Evolutionary conservation across 37 sponge, comb jelly and placozoan species (phyloP).

Genomic region (Spongilla lacustris): DNA sequence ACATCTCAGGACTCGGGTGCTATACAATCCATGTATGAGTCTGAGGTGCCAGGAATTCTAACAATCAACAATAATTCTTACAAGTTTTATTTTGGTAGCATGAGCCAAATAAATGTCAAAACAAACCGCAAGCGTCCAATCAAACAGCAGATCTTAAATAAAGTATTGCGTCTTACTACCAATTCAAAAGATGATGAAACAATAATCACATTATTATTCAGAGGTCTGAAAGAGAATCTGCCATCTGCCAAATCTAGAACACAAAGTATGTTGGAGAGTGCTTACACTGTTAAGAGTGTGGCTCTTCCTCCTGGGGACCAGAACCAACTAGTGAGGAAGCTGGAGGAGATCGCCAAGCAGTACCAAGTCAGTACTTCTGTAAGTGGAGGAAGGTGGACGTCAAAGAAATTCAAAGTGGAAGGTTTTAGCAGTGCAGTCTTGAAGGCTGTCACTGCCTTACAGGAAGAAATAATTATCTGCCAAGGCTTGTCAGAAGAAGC

Average conservation of each 20-base stretch:
- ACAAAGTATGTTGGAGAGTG: background rate
- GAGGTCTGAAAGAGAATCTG: constrained; percentile 47
- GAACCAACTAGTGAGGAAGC: constrained; percentile 21
- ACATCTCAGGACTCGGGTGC: background rate
- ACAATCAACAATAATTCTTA: constrained; percentile 21
- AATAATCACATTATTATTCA: background rate
- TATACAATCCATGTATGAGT: background rate
- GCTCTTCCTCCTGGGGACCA: background rate
- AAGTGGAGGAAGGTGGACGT: background rate
- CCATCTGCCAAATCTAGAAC: background rate
- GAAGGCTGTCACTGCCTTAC: constrained; percentile 6
- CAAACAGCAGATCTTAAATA: no score
- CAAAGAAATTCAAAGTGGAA: constrained; percentile 3
- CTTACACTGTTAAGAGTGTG: background rate
- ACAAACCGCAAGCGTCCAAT: constrained; percentile 31
- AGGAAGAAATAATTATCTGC: constrained; percentile 32
- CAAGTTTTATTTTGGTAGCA: constrained; percentile 42
- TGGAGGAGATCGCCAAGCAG: constrained; percentile 3
- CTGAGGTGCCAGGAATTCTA: constrained; percentile 1
- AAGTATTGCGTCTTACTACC: background rate
- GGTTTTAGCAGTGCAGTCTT: background rate
- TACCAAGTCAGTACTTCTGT: background rate
- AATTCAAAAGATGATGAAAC: background rate
- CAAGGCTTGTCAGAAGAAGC: background rate
- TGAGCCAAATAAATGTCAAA: constrained; percentile 51